Evolutionary conservation across 2,113 vertebrate species (phyloP), one percentile per base, ranked within the genome.

Genomic region (Neolamprologus tretocephalus): DNA sequence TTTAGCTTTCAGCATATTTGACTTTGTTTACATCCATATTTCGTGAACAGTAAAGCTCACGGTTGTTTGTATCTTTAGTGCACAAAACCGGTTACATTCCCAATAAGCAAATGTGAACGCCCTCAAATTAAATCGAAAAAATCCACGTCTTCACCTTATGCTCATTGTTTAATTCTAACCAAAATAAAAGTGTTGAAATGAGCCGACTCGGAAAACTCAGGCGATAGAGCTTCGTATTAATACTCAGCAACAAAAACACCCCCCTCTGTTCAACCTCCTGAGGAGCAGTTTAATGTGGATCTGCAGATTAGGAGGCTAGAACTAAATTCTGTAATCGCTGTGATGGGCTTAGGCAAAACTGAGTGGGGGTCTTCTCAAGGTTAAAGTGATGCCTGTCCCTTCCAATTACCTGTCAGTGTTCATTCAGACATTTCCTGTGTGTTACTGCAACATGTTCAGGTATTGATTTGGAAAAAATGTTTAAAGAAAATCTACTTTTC

Each of bases 281-380:
- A 81, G 90, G 87, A 91, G 89, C 49, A 80, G 57, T 93, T 91
- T 91, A 89, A 90, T 87, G 86, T 86, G 93, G 89, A 91, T 93
- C 84, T 81, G 87, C 90, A 90, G 93, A 95, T 95, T 95, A 94
- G 71, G 49, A 40, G 83, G 87, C 85, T 92, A 37, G 84, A 87
- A 81, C 87, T 90, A 82, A 81, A 91, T 71, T 87, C 86, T 90
- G 88, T 90, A 89, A 92, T 92, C 86, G n/a, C 82, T 86, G 85
- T 79, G 83, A 92, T 92, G 86, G 83, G 82, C 73, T 94, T 90
- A 92, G 80, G 66, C 26, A 80, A 31, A 85, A 85, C 33, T 16
- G 86, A 86, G 83, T 33, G 17, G 12, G 92, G 81, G 93, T 91
- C 92, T 88, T 6, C 53, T 93, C 90, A 90, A 94, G 93, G 91